phyloP scores from a whole-genome alignment of 1,140 invertebrate genomes.

The Musca vetustissima region DNA sequence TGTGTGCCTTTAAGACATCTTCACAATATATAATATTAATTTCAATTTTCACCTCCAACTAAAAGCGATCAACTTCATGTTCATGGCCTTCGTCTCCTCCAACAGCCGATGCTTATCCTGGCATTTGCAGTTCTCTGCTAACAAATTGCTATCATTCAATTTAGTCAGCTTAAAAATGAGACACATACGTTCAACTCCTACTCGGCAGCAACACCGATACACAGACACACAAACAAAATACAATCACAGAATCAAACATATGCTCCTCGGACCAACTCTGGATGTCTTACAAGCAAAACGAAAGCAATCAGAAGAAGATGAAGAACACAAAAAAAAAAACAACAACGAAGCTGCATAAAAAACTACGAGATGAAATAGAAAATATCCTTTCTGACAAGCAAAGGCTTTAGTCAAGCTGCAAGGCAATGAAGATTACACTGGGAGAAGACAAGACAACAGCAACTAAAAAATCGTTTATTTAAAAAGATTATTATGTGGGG shows the following conservation, averaged over 20 bases:
- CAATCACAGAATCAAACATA: neutral
- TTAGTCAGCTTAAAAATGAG: conserved; percentile 7
- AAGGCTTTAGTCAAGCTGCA: no score
- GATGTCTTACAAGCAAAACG: conserved; percentile 1
- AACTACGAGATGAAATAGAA: no score
- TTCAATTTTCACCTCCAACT: conserved; percentile 13
- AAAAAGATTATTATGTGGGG: no score
- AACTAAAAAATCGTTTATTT: no score
- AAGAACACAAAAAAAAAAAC: no score
- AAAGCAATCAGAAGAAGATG: neutral
- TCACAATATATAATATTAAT: neutral
- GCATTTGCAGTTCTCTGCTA: neutral
- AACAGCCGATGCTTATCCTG: no score
- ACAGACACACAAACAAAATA: neutral
- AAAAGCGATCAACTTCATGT: neutral
- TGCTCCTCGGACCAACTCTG: neutral
- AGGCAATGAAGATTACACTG: no score
- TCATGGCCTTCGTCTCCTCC: no score
- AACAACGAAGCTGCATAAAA: no score
- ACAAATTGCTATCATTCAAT: conserved; percentile 18
- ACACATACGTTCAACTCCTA: no score
- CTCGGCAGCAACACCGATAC: neutral
- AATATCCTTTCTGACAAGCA: no score
- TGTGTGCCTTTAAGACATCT: neutral
- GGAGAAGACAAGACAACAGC: no score